These are phyloP conservation scores for Nomada lathburiana DNA, from an alignment of 2,888 invertebrate species.

Conservation along the genomic window DNA sequence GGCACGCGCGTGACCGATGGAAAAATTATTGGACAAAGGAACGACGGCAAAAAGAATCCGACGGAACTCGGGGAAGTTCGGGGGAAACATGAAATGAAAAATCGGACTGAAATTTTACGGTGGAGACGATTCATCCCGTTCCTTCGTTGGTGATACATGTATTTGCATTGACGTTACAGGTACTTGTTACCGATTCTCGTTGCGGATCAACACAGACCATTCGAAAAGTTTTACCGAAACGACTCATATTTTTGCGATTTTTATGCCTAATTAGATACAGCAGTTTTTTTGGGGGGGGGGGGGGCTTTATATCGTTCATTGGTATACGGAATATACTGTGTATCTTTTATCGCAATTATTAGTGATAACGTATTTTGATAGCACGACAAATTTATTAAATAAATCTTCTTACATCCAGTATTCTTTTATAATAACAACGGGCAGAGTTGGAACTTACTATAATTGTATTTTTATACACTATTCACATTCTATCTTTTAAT, in stretches of 20 bases:
- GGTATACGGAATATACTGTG: slow-evolving; percentile 4
- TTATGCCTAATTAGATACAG: not conserved
- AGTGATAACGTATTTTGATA: not conserved
- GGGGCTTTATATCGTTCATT: not conserved
- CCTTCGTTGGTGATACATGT: not conserved
- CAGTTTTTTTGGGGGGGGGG: not conserved
- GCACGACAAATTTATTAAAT: not conserved
- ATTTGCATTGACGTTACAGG: too few relatives aligned
- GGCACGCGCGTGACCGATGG: slow-evolving; percentile 26
- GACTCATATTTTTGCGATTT: not conserved
- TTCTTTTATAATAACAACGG: not conserved
- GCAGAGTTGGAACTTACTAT: too few relatives aligned
- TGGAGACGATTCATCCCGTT: not conserved
- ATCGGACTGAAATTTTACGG: slow-evolving; percentile 28
- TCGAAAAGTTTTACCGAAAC: not conserved
- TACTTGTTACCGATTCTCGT: not conserved
- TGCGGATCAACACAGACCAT: not conserved
- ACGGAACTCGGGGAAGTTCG: not conserved
- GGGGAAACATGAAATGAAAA: not conserved
- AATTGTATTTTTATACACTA: not conserved
- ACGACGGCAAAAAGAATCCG: not conserved
- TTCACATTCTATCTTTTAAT: not conserved
- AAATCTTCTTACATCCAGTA: slow-evolving; percentile 5
- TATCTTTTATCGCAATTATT: not conserved
- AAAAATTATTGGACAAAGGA: slow-evolving; percentile 14